Percentiles rank a stretch among this genome's conserved stretches.
phyloP scores from a whole-genome alignment of 1,140 invertebrate species.

The Bombyx mandarina region DNA sequence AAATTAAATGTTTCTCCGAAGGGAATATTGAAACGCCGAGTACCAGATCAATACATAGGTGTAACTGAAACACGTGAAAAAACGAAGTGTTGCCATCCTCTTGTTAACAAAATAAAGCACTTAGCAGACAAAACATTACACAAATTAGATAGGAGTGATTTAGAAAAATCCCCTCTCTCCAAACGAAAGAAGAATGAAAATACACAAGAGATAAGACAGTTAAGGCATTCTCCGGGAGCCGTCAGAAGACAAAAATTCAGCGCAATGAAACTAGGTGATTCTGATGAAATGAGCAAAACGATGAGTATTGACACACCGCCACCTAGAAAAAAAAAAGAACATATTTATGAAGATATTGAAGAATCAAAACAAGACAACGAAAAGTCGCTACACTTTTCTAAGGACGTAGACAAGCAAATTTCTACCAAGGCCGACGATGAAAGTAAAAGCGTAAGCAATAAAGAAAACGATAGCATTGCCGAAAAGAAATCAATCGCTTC shows the following conservation, averaged over 20 bases:
- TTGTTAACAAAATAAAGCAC: conserved; percentile 75
- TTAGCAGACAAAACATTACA: conserved; percentile 74
- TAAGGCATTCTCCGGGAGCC: conserved; percentile 63
- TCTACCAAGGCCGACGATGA: conserved; percentile 17
- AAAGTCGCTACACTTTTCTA: conserved; percentile 29
- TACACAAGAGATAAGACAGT: conserved; percentile 57
- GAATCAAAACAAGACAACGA: conserved; percentile 38
- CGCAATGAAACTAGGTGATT: conserved; percentile 56
- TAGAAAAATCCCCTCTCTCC: conserved; percentile 60
- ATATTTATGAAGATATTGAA: conserved; percentile 74
- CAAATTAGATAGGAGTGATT: conserved; percentile 60
- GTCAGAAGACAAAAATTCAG: conserved; percentile 64
- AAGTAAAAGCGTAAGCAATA: conserved; percentile 25
- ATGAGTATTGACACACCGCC: conserved; percentile 48
- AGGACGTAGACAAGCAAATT: conserved; percentile 22
- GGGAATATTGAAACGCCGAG: conserved; percentile 61
- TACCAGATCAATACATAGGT: conserved; percentile 51
- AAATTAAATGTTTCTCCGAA: conserved; percentile 58
- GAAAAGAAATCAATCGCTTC: conserved; percentile 57
- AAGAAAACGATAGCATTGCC: conserved; percentile 44
- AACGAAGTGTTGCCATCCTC: conserved; percentile 71
- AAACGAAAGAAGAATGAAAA: conserved; percentile 59
- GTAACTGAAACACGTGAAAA: conserved; percentile 60
- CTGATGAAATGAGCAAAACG: conserved; percentile 63
- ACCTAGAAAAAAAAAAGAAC: conserved; percentile 68